These are phyloP conservation scores for Acronicta aceris DNA, from an alignment of 2,888 invertebrate species.

Conservation along the genomic window DNA sequence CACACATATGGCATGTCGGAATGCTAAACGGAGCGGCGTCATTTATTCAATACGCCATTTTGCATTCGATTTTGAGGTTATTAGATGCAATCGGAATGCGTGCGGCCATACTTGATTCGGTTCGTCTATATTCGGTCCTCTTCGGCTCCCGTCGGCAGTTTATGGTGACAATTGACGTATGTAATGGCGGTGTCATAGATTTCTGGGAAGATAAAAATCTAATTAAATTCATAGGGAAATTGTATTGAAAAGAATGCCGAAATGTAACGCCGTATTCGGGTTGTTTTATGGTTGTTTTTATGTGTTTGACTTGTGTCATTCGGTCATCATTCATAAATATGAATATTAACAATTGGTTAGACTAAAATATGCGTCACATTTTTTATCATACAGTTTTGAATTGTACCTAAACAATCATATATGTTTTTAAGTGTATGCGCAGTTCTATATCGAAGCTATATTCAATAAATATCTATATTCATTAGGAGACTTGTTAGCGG, in stretches of 20 bases:
- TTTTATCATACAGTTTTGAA: constrained; percentile 34
- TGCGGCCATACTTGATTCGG: constrained; percentile 82
- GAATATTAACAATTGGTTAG: constrained; percentile 13
- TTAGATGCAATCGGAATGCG: constrained; percentile 89
- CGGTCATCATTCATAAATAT: constrained; percentile 49
- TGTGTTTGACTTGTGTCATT: constrained; percentile 38
- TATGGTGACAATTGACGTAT: constrained; percentile 81
- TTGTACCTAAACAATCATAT: constrained; percentile 20
- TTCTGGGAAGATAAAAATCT: constrained; percentile 77
- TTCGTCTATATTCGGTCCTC: constrained; percentile 79
- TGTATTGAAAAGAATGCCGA: constrained; percentile 62
- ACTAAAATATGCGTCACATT: constrained; percentile 43
- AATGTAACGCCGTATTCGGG: constrained; percentile 50
- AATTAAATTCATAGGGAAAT: constrained; percentile 73
- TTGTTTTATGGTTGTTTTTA: constrained; percentile 51
- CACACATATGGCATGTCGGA: constrained; percentile 86
- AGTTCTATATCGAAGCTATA: constrained; percentile 5
- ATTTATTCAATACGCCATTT: constrained; percentile 87
- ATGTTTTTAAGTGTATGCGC: constrained; percentile 16
- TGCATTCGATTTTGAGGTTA: constrained; percentile 89
- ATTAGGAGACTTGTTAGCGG: constrained; percentile 17
- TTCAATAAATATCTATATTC: constrained; percentile 46
- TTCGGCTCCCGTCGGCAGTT: constrained; percentile 73
- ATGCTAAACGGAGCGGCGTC: constrained; percentile 87
- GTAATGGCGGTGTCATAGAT: constrained; percentile 75